These are phyloP conservation scores for Thalassophryne amazonica DNA, from an alignment of 2,797 vertebrate species.

Conservation along the genomic window DNA sequence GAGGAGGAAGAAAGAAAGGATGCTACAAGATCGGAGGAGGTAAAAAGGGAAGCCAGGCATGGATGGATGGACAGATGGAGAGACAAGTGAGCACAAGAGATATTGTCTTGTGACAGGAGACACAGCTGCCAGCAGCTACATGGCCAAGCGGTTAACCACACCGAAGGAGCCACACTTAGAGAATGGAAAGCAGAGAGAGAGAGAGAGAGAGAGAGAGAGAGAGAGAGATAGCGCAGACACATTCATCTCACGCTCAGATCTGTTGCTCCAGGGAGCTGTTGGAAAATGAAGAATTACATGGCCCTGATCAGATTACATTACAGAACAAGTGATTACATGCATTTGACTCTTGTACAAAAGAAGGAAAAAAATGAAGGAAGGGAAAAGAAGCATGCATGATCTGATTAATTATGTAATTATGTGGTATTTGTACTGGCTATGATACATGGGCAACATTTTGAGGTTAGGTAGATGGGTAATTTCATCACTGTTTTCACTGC, in stretches of 20 bases:
- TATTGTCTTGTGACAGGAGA: conserved; percentile 50
- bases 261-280: conserved; percentile 74
- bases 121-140: conserved; percentile 50
- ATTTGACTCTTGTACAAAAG: conserved; percentile 67
- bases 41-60: conserved; percentile 9
- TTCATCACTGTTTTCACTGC: conserved; percentile 57
- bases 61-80: conserved; percentile 25
- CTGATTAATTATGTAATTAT: conserved; percentile 77
- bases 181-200: conserved; percentile 32
- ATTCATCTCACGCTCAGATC: conserved; percentile 66
- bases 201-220: conserved; percentile 34
- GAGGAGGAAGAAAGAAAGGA: background rate
- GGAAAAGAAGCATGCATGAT: conserved; percentile 68
- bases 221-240: conserved; percentile 37
- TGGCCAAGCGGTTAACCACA: conserved; percentile 55
- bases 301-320: conserved; percentile 76
- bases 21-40: background rate
- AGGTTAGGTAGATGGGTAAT: conserved; percentile 56
- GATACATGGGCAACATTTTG: conserved; percentile 59
- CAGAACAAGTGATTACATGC: conserved; percentile 73
- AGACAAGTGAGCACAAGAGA: conserved; percentile 32
- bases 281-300: conserved; percentile 77
- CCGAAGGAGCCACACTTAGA: conserved; percentile 51
- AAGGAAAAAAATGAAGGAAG: conserved; percentile 46
- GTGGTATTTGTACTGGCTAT: conserved; percentile 64